These are phyloP conservation scores for Helicoverpa zea DNA, from an alignment of 1,140 invertebrate genomes.

Conservation along the genomic window DNA sequence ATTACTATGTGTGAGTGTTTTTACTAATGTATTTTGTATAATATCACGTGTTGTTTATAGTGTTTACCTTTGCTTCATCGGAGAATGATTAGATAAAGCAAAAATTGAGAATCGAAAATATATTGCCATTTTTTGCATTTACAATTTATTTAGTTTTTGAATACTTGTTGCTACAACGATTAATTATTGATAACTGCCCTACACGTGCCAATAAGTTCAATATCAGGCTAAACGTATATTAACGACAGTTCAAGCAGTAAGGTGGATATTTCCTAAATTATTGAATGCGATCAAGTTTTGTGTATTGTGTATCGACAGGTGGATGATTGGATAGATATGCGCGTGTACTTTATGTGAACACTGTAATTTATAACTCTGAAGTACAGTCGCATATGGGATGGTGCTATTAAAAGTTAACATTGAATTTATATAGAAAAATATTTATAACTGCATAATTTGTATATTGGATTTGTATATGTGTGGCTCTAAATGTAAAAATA, in stretches of 20 bases:
- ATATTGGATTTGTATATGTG: constrained; percentile 57
- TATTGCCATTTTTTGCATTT: constrained; percentile 86
- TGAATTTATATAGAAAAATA: constrained; percentile 45
- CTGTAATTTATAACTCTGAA: constrained; percentile 45
- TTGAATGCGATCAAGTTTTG: constrained; percentile 12
- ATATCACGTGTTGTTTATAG: constrained; percentile 59
- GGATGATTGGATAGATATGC: constrained; percentile 23
- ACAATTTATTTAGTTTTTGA: constrained; percentile 77
- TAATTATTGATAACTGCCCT: constrained; percentile 64
- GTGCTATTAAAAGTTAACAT: constrained; percentile 72
- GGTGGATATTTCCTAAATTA: constrained; percentile 53
- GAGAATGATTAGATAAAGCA: constrained; percentile 58
- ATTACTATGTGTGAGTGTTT: constrained; percentile 67
- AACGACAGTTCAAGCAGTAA: constrained; percentile 26
- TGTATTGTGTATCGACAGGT: constrained; percentile 25
- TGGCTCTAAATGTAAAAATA: constrained; percentile 48
- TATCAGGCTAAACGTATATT: constrained; percentile 23
- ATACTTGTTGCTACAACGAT: constrained; percentile 79
- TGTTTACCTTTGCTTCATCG: constrained; percentile 64
- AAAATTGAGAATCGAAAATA: constrained; percentile 70
- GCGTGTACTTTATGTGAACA: constrained; percentile 14
- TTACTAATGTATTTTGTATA: constrained; percentile 62
- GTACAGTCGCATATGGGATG: constrained; percentile 75
- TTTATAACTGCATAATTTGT: constrained; percentile 44
- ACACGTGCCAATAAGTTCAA: constrained; percentile 72